Conservation (phyloP, 2,113 vertebrate species). For the Athene cunicularia region DNA sequence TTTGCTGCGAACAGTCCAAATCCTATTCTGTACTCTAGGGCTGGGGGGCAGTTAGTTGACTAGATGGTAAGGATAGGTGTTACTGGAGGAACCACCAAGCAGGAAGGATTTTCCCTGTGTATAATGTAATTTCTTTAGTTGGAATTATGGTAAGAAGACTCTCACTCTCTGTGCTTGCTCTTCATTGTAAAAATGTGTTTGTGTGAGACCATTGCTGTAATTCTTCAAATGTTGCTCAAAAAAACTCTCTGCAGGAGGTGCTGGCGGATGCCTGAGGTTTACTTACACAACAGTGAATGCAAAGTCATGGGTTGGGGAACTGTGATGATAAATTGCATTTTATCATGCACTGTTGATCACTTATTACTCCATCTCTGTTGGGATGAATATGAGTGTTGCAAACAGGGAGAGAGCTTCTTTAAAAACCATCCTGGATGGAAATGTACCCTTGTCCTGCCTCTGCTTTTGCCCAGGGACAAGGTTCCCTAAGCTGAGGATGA, state of each 20-base stretch:
- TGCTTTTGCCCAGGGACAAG: background rate
- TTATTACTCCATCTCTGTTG: rapidly evolving
- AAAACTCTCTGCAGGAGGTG: background rate
- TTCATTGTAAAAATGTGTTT: rapidly evolving
- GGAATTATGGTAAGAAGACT: background rate
- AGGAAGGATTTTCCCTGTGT: background rate
- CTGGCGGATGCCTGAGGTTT: background rate
- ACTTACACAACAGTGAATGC: rapidly evolving
- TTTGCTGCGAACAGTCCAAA: background rate
- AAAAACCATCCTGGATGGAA: background rate
- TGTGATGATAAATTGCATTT: background rate
- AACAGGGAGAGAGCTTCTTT: background rate
- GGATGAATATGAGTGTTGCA: background rate
- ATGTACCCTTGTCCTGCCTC: background rate
- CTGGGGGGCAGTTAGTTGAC: background rate
- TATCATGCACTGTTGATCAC: rapidly evolving
- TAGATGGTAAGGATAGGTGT: background rate
- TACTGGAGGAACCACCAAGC: background rate
- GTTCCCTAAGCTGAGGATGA: background rate
- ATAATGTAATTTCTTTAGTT: background rate
- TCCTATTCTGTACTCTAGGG: rapidly evolving
- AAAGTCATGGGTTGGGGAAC: background rate
- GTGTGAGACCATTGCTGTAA: background rate
- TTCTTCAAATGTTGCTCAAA: background rate
- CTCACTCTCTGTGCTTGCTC: background rate